Evolutionary conservation across 2,113 vertebrate genomes (phyloP), one percentile per base, ranked within the genome.

Genomic region (Chrysochloris asiatica): DNA sequence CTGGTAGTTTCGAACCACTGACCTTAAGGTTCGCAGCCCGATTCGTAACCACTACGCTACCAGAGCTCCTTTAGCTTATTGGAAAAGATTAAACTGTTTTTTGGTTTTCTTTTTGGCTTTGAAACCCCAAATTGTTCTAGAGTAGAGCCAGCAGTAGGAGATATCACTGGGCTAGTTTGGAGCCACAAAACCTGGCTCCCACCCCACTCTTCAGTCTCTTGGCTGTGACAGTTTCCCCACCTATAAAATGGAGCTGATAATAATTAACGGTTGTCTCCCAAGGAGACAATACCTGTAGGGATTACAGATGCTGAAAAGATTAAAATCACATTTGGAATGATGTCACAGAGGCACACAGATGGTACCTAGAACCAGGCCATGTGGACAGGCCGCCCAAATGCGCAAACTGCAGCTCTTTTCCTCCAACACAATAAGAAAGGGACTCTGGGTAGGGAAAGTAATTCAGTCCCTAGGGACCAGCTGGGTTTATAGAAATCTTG

Each of bases 91-190:
- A 61, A 83, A 11, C 26, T 22, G 11, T 22, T 45, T 38, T 38
- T 33, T 63, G 12, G 6, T 28, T 28, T 63, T 33, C 6, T 33
- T 41, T 36, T 9, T 28, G 41, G 28, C 13, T 33, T 48, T 4
- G 24, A 47, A 43, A n/a, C 2, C 26, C 22, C 2, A 2, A 21
- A 2, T 0, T 0, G 22, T 22, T 21, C 3, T 47, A 9, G 19
- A 4, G 21, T 43, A 6, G 3, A 4, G 52, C 33, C 0, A 26
- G 33, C 17, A 28, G 36, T 16, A 3, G n/a, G 47, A 54, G 76
- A 3, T 8, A 0, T 1, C 5, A 21, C 4, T 7, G 48, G 33
- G 36, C 36, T 61, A 12, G 21, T 26, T 24, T 47, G n/a, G 71
- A 38, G 80, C 48, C 30, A 1, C 1, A 2, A 10, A 33, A 6